phyloP scores from a whole-genome alignment of 2,888 invertebrate species.

The Lepidocyrtoides sp. region DNA sequence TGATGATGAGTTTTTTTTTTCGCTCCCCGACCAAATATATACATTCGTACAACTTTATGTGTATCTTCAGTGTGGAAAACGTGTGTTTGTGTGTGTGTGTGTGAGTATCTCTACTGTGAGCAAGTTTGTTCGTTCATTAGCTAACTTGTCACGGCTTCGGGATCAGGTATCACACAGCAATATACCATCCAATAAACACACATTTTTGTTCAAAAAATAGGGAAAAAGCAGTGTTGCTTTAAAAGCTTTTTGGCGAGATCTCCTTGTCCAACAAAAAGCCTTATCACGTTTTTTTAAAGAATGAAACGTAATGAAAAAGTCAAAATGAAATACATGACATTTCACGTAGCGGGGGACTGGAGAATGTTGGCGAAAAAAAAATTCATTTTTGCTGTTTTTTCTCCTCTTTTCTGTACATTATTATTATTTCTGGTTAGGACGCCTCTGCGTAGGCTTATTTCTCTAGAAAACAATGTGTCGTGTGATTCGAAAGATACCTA shows the following conservation, averaged over 20 bases:
- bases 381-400: not conserved
- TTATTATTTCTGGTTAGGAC: not conserved
- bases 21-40: not conserved
- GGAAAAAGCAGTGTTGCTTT: not conserved
- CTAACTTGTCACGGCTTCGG: constrained; percentile 74
- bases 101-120: not conserved
- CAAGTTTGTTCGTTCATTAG: constrained; percentile 67
- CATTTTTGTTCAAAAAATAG: constrained; percentile 34
- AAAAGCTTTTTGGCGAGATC: constrained; percentile 12
- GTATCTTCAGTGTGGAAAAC: not conserved
- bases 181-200: not conserved
- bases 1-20: constrained; percentile 40
- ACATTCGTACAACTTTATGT: not conserved
- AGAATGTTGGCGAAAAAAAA: constrained; percentile 66
- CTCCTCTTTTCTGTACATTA: not conserved
- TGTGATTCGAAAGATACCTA: no score
- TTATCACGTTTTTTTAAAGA: constrained; percentile 48
- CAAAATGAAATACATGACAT: constrained; percentile 76
- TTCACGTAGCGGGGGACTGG: constrained; percentile 72
- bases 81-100: not conserved
- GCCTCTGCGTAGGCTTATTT: constrained; percentile 12
- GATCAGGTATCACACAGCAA: constrained; percentile 24
- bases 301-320: constrained; percentile 70
- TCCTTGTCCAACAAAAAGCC: not conserved
- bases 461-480: not conserved